Evolutionary conservation across 2,113 vertebrate species (phyloP).

Genomic region (Anseranas semipalmata): DNA sequence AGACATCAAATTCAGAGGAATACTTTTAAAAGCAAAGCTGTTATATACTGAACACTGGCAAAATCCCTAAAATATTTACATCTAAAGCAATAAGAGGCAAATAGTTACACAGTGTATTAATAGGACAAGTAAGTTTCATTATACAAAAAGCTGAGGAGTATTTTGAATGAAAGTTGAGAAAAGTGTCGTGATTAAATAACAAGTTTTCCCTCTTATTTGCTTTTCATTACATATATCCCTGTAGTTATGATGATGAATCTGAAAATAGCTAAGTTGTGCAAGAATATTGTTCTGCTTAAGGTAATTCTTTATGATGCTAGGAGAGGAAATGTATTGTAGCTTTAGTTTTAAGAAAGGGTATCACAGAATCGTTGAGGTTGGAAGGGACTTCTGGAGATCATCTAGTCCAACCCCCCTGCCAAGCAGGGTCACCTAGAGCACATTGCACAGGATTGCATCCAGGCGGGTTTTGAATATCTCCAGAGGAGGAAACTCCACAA

Average conservation of each 20-base stretch:
- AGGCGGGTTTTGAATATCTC: too few relatives aligned
- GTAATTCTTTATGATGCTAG: background rate
- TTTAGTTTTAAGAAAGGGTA: background rate
- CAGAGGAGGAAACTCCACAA: too few relatives aligned
- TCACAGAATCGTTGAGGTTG: too few relatives aligned
- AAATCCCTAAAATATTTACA: background rate
- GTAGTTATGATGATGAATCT: fast-evolving
- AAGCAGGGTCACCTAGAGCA: too few relatives aligned
- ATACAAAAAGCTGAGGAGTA: background rate
- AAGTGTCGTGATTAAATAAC: background rate
- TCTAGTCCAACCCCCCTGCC: too few relatives aligned
- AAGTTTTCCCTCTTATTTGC: background rate
- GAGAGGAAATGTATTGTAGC: background rate
- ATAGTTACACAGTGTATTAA: background rate
- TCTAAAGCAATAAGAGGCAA: background rate
- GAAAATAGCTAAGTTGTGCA: background rate
- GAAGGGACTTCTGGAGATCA: too few relatives aligned
- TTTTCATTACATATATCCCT: background rate
- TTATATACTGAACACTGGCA: background rate
- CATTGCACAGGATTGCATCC: too few relatives aligned
- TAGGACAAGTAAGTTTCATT: background rate
- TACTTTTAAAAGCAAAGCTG: background rate
- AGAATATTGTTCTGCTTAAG: background rate
- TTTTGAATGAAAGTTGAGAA: background rate
- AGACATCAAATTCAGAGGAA: background rate